Percentiles rank a stretch among this genome's conserved stretches.
Evolutionary conservation across 2,113 vertebrate genomes (phyloP).

Genomic region (pig (Sus scrofa)): DNA sequence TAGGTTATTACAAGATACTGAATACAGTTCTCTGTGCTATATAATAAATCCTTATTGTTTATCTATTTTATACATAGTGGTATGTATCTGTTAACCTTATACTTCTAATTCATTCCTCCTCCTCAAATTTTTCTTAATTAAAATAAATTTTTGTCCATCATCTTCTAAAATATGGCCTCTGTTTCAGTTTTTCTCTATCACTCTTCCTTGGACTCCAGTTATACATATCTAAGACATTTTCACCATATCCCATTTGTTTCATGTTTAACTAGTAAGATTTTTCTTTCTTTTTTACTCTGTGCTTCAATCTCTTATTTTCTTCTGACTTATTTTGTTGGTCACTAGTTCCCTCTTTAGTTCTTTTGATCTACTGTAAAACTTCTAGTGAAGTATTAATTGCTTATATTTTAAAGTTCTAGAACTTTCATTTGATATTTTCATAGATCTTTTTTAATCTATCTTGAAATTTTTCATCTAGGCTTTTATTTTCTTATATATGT

Average conservation of each 20-base stretch:
- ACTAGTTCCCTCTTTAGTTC: not conserved
- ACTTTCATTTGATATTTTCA: not conserved
- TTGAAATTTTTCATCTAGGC: not conserved
- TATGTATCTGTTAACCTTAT: not conserved
- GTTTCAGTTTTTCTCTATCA: not conserved
- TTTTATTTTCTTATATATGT: not conserved
- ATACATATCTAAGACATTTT: not conserved
- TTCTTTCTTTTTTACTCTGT: not conserved
- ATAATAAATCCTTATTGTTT: not conserved
- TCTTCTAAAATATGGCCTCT: not conserved
- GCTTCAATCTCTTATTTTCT: not conserved
- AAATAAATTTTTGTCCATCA: not conserved
- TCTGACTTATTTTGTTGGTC: not conserved
- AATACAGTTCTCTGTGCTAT: not conserved
- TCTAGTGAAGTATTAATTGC: not conserved
- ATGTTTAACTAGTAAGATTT: not conserved
- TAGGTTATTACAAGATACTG: not conserved
- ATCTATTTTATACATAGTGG: not conserved
- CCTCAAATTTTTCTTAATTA: not conserved
- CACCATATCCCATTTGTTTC: not conserved
- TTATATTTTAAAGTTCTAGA: slow-evolving; percentile 2
- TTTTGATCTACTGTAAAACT: not conserved
- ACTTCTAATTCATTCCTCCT: not conserved
- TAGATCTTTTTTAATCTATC: not conserved
- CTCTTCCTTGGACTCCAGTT: not conserved